Evolutionary conservation across 1,140 invertebrate genomes (phyloP).

Genomic region (Calliphora vicina): DNA sequence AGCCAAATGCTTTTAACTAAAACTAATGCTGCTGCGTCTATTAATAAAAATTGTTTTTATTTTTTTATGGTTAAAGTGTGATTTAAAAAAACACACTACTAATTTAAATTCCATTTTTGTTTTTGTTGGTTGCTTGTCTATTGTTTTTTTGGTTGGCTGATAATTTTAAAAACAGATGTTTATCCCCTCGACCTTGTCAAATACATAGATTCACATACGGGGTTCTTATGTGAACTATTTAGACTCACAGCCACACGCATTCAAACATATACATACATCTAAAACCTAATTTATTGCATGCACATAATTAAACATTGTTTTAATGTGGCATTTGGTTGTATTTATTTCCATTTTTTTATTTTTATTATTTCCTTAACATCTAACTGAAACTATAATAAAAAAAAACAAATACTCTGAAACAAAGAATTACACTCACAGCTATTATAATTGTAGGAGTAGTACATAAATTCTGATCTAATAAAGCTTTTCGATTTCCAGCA

Average conservation of each 20-base stretch:
- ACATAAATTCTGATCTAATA: not conserved
- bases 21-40: too few relatives aligned
- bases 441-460: not conserved
- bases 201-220: not conserved
- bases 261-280: not conserved
- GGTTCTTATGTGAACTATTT: not conserved
- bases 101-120: not conserved
- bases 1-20: too few relatives aligned
- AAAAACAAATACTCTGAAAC: too few relatives aligned
- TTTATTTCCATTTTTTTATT: not conserved
- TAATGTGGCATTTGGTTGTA: not conserved
- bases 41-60: not conserved
- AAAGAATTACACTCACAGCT: not conserved
- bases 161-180: not conserved
- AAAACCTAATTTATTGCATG: not conserved
- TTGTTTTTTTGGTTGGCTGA: not conserved
- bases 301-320: not conserved
- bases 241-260: not conserved
- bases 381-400: not conserved
- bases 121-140: not conserved
- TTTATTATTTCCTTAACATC: conserved; percentile 14
- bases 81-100: not conserved
- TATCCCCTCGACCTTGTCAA: not conserved
- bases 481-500: not conserved
- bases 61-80: not conserved